These are phyloP conservation scores for Cephalopterus ornatus DNA, from an alignment of 2,113 vertebrate species.

Conservation along the genomic window DNA sequence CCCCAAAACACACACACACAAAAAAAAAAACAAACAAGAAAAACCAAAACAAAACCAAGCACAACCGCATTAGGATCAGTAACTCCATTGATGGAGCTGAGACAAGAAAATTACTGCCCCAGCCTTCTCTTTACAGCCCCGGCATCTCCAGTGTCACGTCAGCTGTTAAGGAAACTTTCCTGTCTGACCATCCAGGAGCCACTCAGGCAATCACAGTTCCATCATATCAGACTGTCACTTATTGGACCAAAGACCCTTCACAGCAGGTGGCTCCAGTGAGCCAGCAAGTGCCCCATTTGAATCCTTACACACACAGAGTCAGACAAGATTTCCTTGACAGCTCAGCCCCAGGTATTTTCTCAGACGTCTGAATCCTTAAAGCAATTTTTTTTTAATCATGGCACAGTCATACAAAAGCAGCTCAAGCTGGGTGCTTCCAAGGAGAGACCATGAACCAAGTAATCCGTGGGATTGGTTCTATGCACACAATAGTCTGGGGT, in stretches of 20 bases:
- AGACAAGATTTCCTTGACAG: background rate
- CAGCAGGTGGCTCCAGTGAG: background rate
- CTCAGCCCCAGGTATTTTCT: background rate
- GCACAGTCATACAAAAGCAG: background rate
- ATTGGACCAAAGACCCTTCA: accelerated
- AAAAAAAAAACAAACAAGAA: background rate
- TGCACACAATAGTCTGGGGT: background rate
- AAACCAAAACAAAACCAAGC: background rate
- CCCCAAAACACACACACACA: no score
- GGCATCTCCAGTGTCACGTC: background rate
- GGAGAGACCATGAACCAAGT: background rate
- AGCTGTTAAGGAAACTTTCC: background rate
- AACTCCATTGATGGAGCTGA: background rate
- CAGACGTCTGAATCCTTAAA: background rate
- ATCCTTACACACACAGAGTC: background rate
- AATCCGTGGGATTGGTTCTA: background rate
- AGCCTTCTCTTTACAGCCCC: background rate
- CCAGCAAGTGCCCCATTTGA: background rate
- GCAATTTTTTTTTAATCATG: background rate
- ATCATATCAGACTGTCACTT: background rate
- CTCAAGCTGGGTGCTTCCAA: background rate
- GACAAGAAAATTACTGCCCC: background rate
- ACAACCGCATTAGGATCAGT: background rate
- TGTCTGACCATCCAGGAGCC: background rate
- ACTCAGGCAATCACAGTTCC: background rate